Conservation (phyloP, 1,140 invertebrate species). For the Conus ventricosus region DNA sequence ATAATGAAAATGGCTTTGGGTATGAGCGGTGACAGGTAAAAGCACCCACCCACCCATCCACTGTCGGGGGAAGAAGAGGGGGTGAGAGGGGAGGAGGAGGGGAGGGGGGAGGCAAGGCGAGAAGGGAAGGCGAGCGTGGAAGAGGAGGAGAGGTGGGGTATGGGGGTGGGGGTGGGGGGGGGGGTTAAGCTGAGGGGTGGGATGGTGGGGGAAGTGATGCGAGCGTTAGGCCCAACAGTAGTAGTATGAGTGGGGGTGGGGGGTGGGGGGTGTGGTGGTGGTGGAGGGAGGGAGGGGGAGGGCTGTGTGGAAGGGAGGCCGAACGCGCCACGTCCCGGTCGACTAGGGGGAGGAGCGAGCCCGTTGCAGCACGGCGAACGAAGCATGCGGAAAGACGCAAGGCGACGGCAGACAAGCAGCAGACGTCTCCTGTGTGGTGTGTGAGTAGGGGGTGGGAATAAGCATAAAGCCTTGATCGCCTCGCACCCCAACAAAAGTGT, state of each 20-base stretch:
- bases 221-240: not conserved
- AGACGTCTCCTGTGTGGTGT: too few species aligned
- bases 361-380: too few species aligned
- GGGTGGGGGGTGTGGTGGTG: not conserved
- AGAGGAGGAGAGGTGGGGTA: not conserved
- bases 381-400: too few species aligned
- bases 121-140: not conserved
- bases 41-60: not conserved
- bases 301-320: not conserved
- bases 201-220: not conserved
- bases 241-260: not conserved
- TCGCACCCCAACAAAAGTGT: too few species aligned
- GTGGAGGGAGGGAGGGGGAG: not conserved
- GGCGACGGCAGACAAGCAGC: too few species aligned
- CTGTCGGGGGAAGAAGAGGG: not conserved
- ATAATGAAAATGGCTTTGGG: not conserved
- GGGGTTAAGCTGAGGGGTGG: not conserved
- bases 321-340: too few species aligned
- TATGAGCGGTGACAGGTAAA: not conserved
- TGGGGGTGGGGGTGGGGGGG: not conserved
- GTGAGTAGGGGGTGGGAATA: too few species aligned
- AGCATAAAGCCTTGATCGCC: too few species aligned
- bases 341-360: too few species aligned
- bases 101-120: not conserved
- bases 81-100: not conserved